Evolutionary conservation across 2,797 vertebrate genomes (phyloP), one percentile per base, ranked within the genome.

Genomic region (Sebastes hopkinsi): DNA sequence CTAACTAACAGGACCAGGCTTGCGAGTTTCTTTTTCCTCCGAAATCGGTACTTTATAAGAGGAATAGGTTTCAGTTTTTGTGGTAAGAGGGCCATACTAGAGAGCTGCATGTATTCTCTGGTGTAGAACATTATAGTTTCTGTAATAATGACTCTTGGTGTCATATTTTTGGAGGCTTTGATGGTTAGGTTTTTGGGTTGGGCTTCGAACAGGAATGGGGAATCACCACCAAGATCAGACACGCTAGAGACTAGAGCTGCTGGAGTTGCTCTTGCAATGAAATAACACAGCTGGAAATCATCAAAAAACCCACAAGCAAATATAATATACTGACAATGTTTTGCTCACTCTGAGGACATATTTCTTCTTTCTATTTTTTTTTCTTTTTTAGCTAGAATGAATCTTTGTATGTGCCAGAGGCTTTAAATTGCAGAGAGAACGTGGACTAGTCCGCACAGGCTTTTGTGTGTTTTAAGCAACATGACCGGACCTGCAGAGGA

Each of bases 401-500:
- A 16, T 25, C 13, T 13, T n/a, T 20, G 25, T n/a, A 6, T 32
- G 27, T 36, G 70, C 65, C 74, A 0, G 3, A 27, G 25, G 75
- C 61, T 86, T 83, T 73, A 66, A 81, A 82, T 73, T 60, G 54
- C 68, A 83, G 23, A 36, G 72, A 73, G 61, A 85, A 34, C 27
- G 9, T 25, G 20, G 68, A 70, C 83, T 12, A 77, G 91, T 89
- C 77, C 7, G 83, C 77, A 83, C 88, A 89, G 84, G 90, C 76
- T 50, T 75, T 61, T 68, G 85, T 88, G 85, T 82, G 87, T 85
- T 78, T 66, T n/a, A 25, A 60, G 29, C 13, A 27, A 84, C 93
- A 58, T 91, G 93, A 92, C 77, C 9, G 25, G 86, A 65, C 92
- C 85, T 93, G 93, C 87, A 86, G 82, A 72, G 79, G 10, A 64